A percentile compares a stretch with the other conserved stretches of the same genome.
Evolutionary conservation across 2,113 vertebrate genomes (phyloP).

Genomic region (Diphyllodes magnificus): DNA sequence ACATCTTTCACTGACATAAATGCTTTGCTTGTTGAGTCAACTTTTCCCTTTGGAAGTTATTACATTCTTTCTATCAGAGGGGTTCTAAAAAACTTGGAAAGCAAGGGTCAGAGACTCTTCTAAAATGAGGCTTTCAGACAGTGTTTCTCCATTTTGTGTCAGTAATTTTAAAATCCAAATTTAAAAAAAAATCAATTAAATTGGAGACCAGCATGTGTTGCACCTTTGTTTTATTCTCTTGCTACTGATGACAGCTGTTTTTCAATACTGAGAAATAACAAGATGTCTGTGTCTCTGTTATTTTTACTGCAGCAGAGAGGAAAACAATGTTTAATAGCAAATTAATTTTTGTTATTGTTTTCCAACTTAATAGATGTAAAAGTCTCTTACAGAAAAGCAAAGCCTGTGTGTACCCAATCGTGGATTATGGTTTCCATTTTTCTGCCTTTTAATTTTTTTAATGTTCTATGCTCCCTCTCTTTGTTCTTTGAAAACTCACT

Average conservation of each 20-base stretch:
- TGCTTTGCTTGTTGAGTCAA: neutral
- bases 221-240: neutral
- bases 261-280: neutral
- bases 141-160: neutral
- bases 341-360: neutral
- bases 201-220: neutral
- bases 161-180: neutral
- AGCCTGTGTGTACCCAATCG: neutral
- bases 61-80: neutral
- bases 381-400: neutral
- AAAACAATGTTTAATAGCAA: neutral
- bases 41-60: neutral
- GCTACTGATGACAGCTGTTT: neutral
- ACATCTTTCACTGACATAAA: neutral
- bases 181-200: neutral
- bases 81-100: neutral
- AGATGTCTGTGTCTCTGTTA: neutral
- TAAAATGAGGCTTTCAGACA: neutral
- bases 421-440: neutral
- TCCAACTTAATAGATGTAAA: neutral
- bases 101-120: neutral
- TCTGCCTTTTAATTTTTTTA: neutral
- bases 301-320: neutral
- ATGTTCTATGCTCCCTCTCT: neutral
- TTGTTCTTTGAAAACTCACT: neutral